A percentile compares a stretch with the other conserved stretches of the same genome.
These are phyloP conservation scores for Andricus curvator DNA, from an alignment of 2,888 invertebrate genomes.

Conservation along the genomic window DNA sequence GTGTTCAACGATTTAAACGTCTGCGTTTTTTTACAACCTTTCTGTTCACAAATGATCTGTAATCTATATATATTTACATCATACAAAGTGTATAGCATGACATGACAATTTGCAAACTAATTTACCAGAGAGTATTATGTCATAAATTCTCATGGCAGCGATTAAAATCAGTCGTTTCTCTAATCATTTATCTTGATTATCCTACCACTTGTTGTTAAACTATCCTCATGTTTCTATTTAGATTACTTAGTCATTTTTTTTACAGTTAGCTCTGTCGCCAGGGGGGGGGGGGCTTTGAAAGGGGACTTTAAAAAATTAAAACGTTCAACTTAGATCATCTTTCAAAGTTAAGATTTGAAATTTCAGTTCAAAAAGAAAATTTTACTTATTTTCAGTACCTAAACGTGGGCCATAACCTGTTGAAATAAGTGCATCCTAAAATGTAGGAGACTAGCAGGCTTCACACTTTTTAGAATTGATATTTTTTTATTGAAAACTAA, in stretches of 20 bases:
- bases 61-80: too few species aligned
- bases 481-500: too few species aligned
- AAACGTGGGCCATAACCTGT: too few species aligned
- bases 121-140: neutral
- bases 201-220: neutral
- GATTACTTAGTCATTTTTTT: neutral
- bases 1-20: neutral
- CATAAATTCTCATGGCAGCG: neutral
- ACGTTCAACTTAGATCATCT: neutral
- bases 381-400: too few species aligned
- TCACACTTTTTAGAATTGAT: too few species aligned
- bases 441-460: too few species aligned
- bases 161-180: slow-evolving; percentile 6
- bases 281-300: too few species aligned
- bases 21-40: neutral
- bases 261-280: neutral
- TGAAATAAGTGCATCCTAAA: too few species aligned
- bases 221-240: neutral
- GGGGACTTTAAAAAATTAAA: neutral
- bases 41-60: neutral
- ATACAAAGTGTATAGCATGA: too few species aligned
- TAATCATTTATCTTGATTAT: neutral
- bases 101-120: neutral
- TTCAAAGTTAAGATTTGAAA: neutral
- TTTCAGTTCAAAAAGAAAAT: neutral